phyloP scores from a whole-genome alignment of 1,140 invertebrate species.

The Drosophila pandora region DNA sequence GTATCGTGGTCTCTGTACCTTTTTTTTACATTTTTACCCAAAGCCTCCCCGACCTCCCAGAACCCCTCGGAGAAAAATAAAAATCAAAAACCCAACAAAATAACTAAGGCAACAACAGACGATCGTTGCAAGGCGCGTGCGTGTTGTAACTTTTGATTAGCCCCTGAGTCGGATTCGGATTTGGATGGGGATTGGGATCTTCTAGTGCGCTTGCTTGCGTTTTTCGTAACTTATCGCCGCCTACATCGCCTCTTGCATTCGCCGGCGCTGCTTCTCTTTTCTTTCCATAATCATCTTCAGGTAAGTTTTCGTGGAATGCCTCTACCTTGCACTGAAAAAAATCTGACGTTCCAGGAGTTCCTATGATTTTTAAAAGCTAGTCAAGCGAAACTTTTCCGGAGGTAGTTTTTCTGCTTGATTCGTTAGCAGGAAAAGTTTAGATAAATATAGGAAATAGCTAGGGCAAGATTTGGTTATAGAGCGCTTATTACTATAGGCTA shows the following conservation, averaged over 20 bases:
- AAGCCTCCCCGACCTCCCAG: background rate
- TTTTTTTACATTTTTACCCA: background rate
- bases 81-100: background rate
- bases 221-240: conserved; percentile 72
- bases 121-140: conserved; percentile 56
- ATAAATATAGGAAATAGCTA: background rate
- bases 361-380: background rate
- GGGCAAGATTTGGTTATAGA: too few relatives aligned
- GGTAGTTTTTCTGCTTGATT: background rate
- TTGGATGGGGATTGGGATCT: conserved; percentile 47
- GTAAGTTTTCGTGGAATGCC: conserved; percentile 58
- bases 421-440: background rate
- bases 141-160: conserved; percentile 80
- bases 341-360: background rate
- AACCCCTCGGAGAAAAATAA: background rate
- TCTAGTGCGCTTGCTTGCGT: conserved; percentile 45
- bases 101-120: background rate
- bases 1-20: conserved; percentile 32
- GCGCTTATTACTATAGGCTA: too few relatives aligned
- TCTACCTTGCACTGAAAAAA: conserved; percentile 4
- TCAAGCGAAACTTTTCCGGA: background rate
- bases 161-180: conserved; percentile 22
- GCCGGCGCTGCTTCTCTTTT: conserved; percentile 21
- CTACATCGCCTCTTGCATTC: conserved; percentile 48
- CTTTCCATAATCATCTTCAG: conserved; percentile 34